Evolutionary conservation across 2,797 vertebrate genomes (phyloP).

Genomic region (Bovichtus diacanthus): DNA sequence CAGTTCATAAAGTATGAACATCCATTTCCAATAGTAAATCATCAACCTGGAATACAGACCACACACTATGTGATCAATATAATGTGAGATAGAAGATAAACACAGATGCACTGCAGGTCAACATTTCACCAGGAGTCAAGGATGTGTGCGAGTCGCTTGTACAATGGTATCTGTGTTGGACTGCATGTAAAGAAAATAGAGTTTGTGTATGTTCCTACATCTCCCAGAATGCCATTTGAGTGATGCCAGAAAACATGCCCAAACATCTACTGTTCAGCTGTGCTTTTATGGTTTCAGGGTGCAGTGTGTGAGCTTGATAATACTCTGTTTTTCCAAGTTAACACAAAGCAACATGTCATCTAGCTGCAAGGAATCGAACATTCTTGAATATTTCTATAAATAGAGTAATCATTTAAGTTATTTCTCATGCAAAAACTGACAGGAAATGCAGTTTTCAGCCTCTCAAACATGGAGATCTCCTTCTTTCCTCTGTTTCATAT

Average conservation of each 20-base stretch:
- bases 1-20: slow-evolving; percentile 6
- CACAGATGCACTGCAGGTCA: neutral
- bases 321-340: neutral
- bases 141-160: neutral
- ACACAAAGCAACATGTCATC: neutral
- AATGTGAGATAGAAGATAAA: slow-evolving; percentile 22
- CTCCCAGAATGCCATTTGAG: neutral
- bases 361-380: too few relatives aligned
- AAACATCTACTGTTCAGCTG: neutral
- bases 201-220: neutral
- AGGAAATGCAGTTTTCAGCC: too few relatives aligned
- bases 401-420: too few relatives aligned
- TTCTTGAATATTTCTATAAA: too few relatives aligned
- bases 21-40: slow-evolving; percentile 26
- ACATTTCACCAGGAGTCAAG: slow-evolving; percentile 8
- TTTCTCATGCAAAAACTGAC: too few relatives aligned
- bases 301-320: neutral
- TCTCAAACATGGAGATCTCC: too few relatives aligned
- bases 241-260: neutral
- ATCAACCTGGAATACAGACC: slow-evolving; percentile 53
- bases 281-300: neutral
- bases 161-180: neutral
- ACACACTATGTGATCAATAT: slow-evolving; percentile 9
- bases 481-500: too few relatives aligned
- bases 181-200: neutral